phyloP scores from a whole-genome alignment of 1,140 invertebrate genomes.

The Leptinotarsa lineolata region DNA sequence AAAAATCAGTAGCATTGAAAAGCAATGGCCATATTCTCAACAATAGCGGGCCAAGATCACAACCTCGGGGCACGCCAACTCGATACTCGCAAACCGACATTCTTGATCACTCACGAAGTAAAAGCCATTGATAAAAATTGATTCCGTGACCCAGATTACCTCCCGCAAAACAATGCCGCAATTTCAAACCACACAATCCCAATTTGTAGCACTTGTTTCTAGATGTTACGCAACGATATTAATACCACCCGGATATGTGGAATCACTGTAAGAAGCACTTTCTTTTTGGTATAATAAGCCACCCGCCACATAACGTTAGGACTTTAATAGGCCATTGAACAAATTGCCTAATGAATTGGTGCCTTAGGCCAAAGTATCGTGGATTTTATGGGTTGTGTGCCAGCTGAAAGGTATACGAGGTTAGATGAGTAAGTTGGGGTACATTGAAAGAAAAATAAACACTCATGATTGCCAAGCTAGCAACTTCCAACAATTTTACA shows the following conservation, averaged over 20 bases:
- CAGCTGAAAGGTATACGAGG: not conserved
- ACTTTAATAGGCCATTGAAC: constrained; percentile 18
- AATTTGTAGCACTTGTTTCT: constrained; percentile 6
- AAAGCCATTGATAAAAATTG: constrained; percentile 7
- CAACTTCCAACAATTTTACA: no score
- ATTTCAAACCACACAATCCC: not conserved
- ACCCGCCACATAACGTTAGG: constrained; percentile 9
- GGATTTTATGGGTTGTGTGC: constrained; percentile 17
- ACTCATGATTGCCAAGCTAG: no score
- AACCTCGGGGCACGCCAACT: not conserved
- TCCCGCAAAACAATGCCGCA: constrained; percentile 5
- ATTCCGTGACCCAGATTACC: not conserved
- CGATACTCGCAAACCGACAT: not conserved
- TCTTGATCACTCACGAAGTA: constrained; percentile 2
- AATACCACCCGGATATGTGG: constrained; percentile 20
- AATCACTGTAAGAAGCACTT: not conserved
- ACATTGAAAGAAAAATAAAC: no score
- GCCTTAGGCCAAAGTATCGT: constrained; percentile 10
- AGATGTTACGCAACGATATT: constrained; percentile 5
- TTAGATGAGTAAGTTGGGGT: not conserved
- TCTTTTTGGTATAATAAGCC: constrained; percentile 7
- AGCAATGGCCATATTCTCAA: not conserved
- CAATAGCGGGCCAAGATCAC: not conserved
- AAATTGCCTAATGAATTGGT: constrained; percentile 22
- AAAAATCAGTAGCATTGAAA: no score